Evolutionary conservation across 2,797 vertebrate species (phyloP), one percentile per base, ranked within the genome.

Genomic region (Pangasius djambal): DNA sequence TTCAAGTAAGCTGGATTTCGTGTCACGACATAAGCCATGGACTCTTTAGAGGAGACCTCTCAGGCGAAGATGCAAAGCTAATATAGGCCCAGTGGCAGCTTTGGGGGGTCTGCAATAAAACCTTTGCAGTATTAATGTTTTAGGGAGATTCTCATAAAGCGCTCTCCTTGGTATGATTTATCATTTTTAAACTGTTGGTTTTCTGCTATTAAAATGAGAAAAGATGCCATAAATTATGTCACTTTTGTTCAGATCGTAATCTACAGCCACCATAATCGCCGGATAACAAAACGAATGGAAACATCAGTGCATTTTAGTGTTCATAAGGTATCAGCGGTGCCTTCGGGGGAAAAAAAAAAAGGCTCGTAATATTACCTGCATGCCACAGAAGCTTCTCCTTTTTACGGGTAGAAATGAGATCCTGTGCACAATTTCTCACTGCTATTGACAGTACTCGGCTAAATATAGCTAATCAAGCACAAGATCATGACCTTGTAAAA

Each of bases 361-460:
- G 34, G n/a, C 44, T 52, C 48, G 18, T 79, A 22, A n/a, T 78
- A 18, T 31, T 59, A 79, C 34, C 77, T 59, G 63, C 74, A 79
- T 79, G 63, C 50, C 52, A 48, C 50, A 57, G 50, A 57, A 67
- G 83, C 22, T 72, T 69, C 75, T 50, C 28, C 34, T 86, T 79
- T 88, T 86, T 89, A 90, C 83, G 55, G 89, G 86, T 88, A 89
- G 85, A 89, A 83, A 81, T 89, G 31, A 65, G 85, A 87, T 87
- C 63, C 75, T 84, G 77, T 89, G 86, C 83, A 75, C 89, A 89
- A 88, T 86, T 89, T 85, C 81, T 85, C 72, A 74, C 31, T 78
- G 67, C 84, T 40, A 69, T 78, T 40, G 79, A 63, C 82, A 63
- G 59, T 28, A 37, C 83, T 82, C 34, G 6, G 55, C 82, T 87